Percentiles rank a stretch among this genome's conserved stretches.
phyloP scores from a whole-genome alignment of 2,113 vertebrate genomes.

The Emberiza fucata region DNA sequence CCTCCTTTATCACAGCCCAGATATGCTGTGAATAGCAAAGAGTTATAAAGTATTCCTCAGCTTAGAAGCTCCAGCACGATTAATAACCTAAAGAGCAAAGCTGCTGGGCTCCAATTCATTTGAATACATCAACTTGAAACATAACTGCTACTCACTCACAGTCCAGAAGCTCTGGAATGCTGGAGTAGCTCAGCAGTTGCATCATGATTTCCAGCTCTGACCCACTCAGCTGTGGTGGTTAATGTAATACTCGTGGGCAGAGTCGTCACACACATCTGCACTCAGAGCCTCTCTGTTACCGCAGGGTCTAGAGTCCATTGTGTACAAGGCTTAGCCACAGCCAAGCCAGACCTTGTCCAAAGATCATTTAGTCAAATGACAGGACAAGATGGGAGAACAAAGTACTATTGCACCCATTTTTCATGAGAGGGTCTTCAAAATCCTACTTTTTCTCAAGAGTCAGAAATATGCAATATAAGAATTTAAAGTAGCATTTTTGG shows the following conservation, averaged over 20 bases:
- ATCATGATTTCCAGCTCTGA: background rate
- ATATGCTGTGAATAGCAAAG: background rate
- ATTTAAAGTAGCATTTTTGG: background rate
- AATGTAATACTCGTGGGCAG: background rate
- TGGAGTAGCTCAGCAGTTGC: background rate
- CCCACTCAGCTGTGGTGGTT: background rate
- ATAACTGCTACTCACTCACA: background rate
- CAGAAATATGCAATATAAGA: background rate
- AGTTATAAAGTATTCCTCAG: background rate
- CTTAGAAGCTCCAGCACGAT: background rate
- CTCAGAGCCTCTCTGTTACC: background rate
- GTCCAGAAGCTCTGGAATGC: background rate
- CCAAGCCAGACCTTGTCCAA: background rate
- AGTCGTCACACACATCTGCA: background rate
- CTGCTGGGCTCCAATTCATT: rapidly evolving
- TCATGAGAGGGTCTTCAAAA: background rate
- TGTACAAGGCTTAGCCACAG: background rate
- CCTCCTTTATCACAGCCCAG: background rate
- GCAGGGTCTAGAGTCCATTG: background rate
- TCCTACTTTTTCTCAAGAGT: background rate
- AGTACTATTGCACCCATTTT: background rate
- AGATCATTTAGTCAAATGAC: background rate
- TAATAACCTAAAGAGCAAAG: background rate
- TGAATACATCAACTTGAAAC: background rate
- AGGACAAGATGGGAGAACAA: background rate